Percentiles rank a stretch among this genome's conserved stretches.
Conservation (phyloP, 2,113 vertebrate species). For the Corydoras maculifer region DNA sequence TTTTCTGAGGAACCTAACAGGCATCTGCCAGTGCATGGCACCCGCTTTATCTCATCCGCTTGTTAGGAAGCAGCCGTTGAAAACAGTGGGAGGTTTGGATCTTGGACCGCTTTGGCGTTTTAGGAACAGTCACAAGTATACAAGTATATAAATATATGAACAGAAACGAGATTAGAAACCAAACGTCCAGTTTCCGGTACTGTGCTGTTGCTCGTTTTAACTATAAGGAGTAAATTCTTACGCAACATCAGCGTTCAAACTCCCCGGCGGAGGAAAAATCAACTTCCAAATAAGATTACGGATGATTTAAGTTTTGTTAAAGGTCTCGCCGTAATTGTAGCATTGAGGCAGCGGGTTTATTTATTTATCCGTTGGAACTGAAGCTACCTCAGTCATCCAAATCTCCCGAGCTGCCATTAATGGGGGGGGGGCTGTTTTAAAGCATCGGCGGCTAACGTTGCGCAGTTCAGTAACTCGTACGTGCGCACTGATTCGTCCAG, state of each 20-base stretch:
- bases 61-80: conserved; percentile 52
- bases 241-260: too few species aligned
- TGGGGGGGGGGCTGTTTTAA: conserved; percentile 35
- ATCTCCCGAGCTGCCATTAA: conserved; percentile 62
- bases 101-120: conserved; percentile 39
- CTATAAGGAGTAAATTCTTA: too few species aligned
- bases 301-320: too few species aligned
- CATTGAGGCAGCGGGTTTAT: too few species aligned
- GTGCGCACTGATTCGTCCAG: conserved; percentile 45
- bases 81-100: conserved; percentile 71
- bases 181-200: too few species aligned
- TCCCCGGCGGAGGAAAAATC: too few species aligned
- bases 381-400: conserved; percentile 51
- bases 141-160: too few species aligned
- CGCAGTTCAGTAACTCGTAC: conserved; percentile 43
- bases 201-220: too few species aligned
- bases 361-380: background rate
- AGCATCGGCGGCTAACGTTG: conserved; percentile 40
- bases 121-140: conserved; percentile 36
- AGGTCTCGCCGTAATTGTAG: too few species aligned
- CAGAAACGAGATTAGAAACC: too few species aligned
- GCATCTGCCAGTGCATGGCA: conserved; percentile 56
- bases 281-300: too few species aligned
- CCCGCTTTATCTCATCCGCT: conserved; percentile 46
- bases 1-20: conserved; percentile 49